Percentiles rank a stretch among this genome's conserved stretches.
phyloP scores from a whole-genome alignment of 2,797 vertebrate species.

The Acanthornis magna region DNA sequence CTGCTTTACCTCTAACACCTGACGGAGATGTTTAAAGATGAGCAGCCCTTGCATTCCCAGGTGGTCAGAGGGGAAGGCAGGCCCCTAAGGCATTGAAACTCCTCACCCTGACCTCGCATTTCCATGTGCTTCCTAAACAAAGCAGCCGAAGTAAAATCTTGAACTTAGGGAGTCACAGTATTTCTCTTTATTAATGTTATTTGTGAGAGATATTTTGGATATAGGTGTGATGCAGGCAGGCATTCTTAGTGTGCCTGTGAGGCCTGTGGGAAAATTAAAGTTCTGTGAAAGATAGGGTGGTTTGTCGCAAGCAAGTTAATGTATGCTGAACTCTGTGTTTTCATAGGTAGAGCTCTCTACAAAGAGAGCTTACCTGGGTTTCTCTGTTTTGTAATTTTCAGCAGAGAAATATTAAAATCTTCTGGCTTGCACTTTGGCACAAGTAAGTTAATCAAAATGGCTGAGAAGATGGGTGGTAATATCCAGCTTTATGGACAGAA shows the following conservation, averaged over 20 bases:
- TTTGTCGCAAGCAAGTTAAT: not conserved
- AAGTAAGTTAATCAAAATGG: not conserved
- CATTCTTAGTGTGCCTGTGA: not conserved
- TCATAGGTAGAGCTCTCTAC: not conserved
- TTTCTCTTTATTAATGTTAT: not conserved
- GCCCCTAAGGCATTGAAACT: not conserved
- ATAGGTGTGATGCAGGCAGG: not conserved
- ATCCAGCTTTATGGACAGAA: not conserved
- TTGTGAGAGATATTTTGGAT: not conserved
- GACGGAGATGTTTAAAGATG: not conserved
- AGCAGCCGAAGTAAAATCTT: not conserved
- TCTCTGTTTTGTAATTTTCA: not conserved
- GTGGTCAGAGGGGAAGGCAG: not conserved
- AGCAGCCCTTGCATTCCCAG: not conserved
- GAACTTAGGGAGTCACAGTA: not conserved
- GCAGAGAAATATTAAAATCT: not conserved
- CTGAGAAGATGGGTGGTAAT: not conserved
- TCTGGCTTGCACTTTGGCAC: not conserved
- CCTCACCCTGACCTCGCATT: rapidly evolving
- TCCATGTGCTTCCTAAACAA: not conserved
- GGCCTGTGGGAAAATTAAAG: not conserved
- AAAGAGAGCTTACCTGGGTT: not conserved
- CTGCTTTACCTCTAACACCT: not conserved
- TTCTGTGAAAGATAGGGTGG: not conserved
- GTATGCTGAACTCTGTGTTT: not conserved